Evolutionary conservation across 1,140 invertebrate species (phyloP).

Genomic region (Antheraea pernyi): DNA sequence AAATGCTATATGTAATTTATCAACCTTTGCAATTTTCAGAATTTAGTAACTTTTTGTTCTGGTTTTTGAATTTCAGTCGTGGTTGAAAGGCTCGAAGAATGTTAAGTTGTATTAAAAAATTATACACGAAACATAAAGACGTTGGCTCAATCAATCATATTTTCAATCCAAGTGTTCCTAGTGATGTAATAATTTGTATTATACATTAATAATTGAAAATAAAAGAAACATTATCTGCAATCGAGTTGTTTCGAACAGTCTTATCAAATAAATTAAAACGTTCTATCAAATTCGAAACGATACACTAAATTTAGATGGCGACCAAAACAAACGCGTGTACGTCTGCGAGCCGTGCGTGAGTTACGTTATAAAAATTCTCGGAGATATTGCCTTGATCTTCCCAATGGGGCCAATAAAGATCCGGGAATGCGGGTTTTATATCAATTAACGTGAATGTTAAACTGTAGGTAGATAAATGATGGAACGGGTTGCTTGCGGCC

Average conservation of each 20-base stretch:
- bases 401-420: conserved; percentile 42
- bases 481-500: conserved; percentile 39
- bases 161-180: no score
- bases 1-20: no score
- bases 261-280: not conserved
- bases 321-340: not conserved
- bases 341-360: not conserved
- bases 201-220: not conserved
- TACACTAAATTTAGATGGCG: not conserved
- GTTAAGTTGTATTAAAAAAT: no score
- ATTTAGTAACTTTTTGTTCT: no score
- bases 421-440: conserved; percentile 51
- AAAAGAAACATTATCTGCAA: not conserved
- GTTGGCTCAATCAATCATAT: no score
- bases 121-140: no score
- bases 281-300: not conserved
- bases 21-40: no score
- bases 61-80: no score
- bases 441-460: conserved; percentile 64
- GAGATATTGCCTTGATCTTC: conserved; percentile 23
- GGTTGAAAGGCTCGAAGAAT: no score
- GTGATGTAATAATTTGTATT: no score
- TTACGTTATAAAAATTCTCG: conserved; percentile 37
- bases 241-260: no score
- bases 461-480: not conserved